Conservation (phyloP, 2,888 invertebrate genomes). For the Ophion slaviceki region DNA sequence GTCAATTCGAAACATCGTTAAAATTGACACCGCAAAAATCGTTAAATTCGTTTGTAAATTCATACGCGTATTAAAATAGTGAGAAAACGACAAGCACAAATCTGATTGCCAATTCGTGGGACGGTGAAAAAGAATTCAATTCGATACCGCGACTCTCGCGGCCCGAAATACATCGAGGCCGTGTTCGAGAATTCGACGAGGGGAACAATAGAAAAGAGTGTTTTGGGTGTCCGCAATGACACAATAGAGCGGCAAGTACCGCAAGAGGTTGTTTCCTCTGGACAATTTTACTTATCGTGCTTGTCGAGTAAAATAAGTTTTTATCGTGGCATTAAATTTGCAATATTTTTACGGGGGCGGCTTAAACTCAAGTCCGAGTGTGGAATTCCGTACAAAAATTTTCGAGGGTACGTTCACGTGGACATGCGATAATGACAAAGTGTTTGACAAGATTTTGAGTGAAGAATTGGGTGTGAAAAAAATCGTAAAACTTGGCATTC, state of each 20-base stretch:
- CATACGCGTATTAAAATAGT: not conserved
- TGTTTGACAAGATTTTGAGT: constrained; percentile 54
- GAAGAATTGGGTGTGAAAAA: constrained; percentile 37
- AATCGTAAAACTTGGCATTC: not conserved
- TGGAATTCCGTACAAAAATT: not conserved
- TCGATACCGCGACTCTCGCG: constrained; percentile 26
- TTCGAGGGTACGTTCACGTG: not conserved
- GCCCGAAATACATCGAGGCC: constrained; percentile 53
- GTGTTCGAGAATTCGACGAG: constrained; percentile 29
- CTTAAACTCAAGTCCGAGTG: too few species aligned
- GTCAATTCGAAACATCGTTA: not conserved
- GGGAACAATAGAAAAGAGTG: constrained; percentile 35
- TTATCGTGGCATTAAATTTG: not conserved
- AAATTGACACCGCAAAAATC: not conserved
- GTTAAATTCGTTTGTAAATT: not conserved
- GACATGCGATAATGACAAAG: not conserved
- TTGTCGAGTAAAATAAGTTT: not conserved
- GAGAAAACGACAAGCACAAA: constrained; percentile 1
- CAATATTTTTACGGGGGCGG: not conserved
- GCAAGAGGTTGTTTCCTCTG: not conserved
- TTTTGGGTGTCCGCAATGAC: constrained; percentile 45
- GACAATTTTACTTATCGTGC: not conserved
- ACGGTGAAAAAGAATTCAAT: constrained; percentile 33
- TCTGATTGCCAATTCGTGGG: constrained; percentile 4
- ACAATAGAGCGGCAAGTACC: constrained; percentile 14